Evolutionary conservation across 2,113 vertebrate genomes (phyloP), one percentile per base, ranked within the genome.

Genomic region (Ageneiosus marmoratus): DNA sequence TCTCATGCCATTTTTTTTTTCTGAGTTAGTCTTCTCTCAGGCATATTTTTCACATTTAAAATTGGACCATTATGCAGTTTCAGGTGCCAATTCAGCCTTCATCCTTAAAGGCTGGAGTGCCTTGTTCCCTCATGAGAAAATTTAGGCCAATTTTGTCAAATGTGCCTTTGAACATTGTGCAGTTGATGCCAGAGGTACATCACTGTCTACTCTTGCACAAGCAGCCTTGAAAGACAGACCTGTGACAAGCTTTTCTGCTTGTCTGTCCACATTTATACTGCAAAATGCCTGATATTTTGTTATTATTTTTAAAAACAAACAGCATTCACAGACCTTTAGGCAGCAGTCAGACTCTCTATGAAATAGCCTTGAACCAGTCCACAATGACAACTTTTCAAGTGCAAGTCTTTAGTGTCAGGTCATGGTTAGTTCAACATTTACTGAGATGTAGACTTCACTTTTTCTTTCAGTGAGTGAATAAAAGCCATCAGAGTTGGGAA

Each of bases 181-280:
- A 58, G 51, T 41, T 77, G 51, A 77, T 55, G 75, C 48, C 48
- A 56, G 15, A 53, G 13, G 65, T 44, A 27, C 13, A 70, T 50
- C 13, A 37, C 58, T 53, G 29, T 37, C 29, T 69, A 24, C 13
- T 44, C 2, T 4, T n/a, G 46, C 60, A 34, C 46, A 22, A n/a
- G 60, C 27, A 10, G 22, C 18, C 22, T 48, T 79, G 27, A 80
- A 37, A 80, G 46, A 32, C 48, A 53, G 69, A 53, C 50, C 44
- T 29, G 15, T 32, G 20, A 41, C 50, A 56, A 41, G 34, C 37
- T 55, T 72, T 81, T 46, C 65, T 58, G 15, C 76, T 72, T 50
- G 60, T 58, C 53, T 55, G 78, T 65, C 81, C 72, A 53, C 27
- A 80, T n/a, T 83, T 56, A 51, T 86, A 20, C 29, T 63, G 77